Percentiles rank a stretch among this genome's conserved stretches.
These are phyloP conservation scores for Solea senegalensis DNA, from an alignment of 2,113 vertebrate species.

Conservation along the genomic window DNA sequence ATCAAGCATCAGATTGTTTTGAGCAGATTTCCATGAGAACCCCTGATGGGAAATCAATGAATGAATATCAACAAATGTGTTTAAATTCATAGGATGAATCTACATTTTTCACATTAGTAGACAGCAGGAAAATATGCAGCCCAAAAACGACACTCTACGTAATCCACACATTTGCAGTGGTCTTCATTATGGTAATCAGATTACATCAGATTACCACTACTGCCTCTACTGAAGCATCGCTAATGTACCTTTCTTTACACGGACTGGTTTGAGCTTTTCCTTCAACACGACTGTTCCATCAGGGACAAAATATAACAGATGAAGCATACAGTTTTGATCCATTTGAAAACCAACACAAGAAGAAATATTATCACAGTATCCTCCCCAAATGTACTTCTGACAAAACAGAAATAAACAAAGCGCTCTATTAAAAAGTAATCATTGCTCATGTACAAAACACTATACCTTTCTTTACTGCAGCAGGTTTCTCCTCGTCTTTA, in stretches of 20 bases:
- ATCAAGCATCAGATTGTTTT: too few species aligned
- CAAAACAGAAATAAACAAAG: too few species aligned
- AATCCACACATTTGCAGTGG: neutral
- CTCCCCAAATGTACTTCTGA: too few species aligned
- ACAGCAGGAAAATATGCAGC: too few species aligned
- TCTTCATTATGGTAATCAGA: slow-evolving; percentile 6
- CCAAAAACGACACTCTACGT: neutral
- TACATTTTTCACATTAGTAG: too few species aligned
- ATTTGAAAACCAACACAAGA: neutral
- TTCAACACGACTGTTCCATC: slow-evolving; percentile 27
- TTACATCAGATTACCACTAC: slow-evolving; percentile 17
- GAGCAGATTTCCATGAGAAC: too few species aligned
- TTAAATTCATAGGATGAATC: too few species aligned
- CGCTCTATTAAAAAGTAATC: too few species aligned
- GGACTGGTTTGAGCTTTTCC: slow-evolving; percentile 41
- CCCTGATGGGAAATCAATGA: too few species aligned
- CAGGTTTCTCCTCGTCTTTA: slow-evolving; percentile 57
- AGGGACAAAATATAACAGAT: slow-evolving; percentile 29
- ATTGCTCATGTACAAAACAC: neutral
- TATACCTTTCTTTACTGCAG: slow-evolving; percentile 66
- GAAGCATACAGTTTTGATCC: neutral
- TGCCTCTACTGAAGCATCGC: slow-evolving; percentile 24
- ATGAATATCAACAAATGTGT: too few species aligned
- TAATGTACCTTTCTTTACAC: slow-evolving; percentile 50
- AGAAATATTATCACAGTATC: too few species aligned